Base-by-base conservation (phyloP, 2,888 invertebrate genomes). In the Cheilosia scutellata region DNA sequence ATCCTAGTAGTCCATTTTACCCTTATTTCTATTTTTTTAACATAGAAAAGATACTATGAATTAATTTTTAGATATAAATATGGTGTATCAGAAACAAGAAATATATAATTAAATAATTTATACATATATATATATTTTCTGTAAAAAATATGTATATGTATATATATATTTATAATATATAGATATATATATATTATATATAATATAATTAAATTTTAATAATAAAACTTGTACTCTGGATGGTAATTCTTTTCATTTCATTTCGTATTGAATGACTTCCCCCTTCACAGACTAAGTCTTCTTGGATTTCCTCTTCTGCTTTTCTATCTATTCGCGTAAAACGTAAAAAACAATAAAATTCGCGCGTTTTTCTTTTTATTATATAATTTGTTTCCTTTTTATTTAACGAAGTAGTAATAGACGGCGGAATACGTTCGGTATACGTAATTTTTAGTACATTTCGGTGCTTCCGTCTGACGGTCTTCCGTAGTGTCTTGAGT, bases 331-430 rank as follows among this genome's bases (percentile, higher is more conserved):
- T 55, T 40, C 70, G 68, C 55, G 82, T 51, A 2, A 9, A 55
- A 37, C 47, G 47, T 33, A 13, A 42, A 57, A 25, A 9, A 33
- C 25, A n/a, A 16, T 40, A 68, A 42, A 31, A 55, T 20, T 47
- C 68, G 74, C 37, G 72, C 53, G 57, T 51, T 49, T 51, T 25
- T 62, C 42, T 58, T 57, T 51, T 49, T 44, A 25, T 62, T 49
- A 31, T 62, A 47, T 77, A 51, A 62, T 70, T 79, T 84, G 63
- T 66, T 76, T 78, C 68, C 65, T 82, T 82, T 87, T 77, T 84
- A 76, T 80, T 78, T 87, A 88, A 88, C 88, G 88, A 88, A 88
- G 87, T 88, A 88, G 88, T 88, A 88, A 88, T 87, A 87, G 77
- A 88, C 75, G 75, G 58, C 75, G 86, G 55, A 63, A 71, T 75